These are phyloP conservation scores for Drosophila rhopaloa DNA, from an alignment of 1,140 invertebrate species.

Conservation along the genomic window DNA sequence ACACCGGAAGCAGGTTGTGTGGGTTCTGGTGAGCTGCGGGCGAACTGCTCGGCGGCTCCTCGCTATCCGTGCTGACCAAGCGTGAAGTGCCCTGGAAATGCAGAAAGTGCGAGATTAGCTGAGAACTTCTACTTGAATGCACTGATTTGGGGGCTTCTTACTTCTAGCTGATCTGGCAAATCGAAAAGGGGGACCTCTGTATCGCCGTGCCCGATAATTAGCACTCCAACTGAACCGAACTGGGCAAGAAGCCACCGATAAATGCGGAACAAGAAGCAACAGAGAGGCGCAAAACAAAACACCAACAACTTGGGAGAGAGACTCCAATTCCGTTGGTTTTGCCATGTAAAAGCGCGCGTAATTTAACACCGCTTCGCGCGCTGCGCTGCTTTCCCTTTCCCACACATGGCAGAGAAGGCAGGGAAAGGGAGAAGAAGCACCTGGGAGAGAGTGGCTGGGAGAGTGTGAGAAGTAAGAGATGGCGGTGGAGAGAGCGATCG, in stretches of 20 bases:
- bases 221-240: constrained; percentile 37
- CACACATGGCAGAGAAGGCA: constrained; percentile 19
- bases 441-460: constrained; percentile 13
- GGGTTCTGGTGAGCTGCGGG: constrained; percentile 48
- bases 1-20: constrained; percentile 6
- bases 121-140: background rate
- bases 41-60: constrained; percentile 84
- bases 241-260: constrained; percentile 34
- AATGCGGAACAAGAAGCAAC: constrained; percentile 42
- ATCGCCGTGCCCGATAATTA: constrained; percentile 19
- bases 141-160: background rate
- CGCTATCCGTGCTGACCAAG: constrained; percentile 87
- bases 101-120: background rate
- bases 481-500: constrained; percentile 12
- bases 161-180: constrained; percentile 6
- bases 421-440: background rate
- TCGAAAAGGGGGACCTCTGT: background rate
- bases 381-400: constrained; percentile 65
- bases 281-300: constrained; percentile 25
- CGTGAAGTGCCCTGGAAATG: constrained; percentile 86
- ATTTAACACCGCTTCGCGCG: constrained; percentile 70
- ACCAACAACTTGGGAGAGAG: constrained; percentile 8
- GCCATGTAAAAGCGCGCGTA: constrained; percentile 76
- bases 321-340: constrained; percentile 21
- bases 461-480: background rate